Percentiles rank a stretch among this genome's conserved stretches.
These are phyloP conservation scores for Druon quercuslanigerum DNA, from an alignment of 1,140 invertebrate species.

Conservation along the genomic window DNA sequence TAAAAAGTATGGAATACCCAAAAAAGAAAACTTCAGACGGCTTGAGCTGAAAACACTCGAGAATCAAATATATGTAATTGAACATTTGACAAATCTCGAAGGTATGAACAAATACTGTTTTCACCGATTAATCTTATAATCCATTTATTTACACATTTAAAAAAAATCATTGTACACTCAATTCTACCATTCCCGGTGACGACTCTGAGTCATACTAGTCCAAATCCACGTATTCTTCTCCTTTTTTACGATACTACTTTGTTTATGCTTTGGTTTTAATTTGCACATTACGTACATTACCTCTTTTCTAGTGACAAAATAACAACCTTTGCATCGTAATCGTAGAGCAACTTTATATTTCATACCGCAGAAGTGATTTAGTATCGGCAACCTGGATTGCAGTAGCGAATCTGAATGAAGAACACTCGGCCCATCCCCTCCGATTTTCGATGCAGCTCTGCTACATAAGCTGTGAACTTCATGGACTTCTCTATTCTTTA, in stretches of 20 bases:
- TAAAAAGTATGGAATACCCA: too few relatives aligned
- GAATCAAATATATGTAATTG: too few relatives aligned
- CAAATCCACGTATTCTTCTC: slow-evolving; percentile 82
- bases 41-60: too few relatives aligned
- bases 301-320: slow-evolving; percentile 81
- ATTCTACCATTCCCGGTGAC: slow-evolving; percentile 77
- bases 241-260: slow-evolving; percentile 80
- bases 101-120: not conserved
- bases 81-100: not conserved
- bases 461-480: not conserved
- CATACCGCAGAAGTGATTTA: slow-evolving; percentile 72
- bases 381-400: slow-evolving; percentile 37
- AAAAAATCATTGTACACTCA: not conserved
- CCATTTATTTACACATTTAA: slow-evolving; percentile 12
- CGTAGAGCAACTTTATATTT: slow-evolving; percentile 79
- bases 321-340: slow-evolving; percentile 85
- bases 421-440: not conserved
- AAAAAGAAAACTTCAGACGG: too few relatives aligned
- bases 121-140: not conserved
- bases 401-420: not conserved
- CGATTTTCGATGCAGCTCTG: not conserved
- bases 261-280: slow-evolving; percentile 86
- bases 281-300: slow-evolving; percentile 85
- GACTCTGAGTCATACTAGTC: slow-evolving; percentile 81
- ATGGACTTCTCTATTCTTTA: not conserved